These are phyloP conservation scores for Ericerus pela DNA, from an alignment of 1,140 invertebrate genomes.

Conservation along the genomic window DNA sequence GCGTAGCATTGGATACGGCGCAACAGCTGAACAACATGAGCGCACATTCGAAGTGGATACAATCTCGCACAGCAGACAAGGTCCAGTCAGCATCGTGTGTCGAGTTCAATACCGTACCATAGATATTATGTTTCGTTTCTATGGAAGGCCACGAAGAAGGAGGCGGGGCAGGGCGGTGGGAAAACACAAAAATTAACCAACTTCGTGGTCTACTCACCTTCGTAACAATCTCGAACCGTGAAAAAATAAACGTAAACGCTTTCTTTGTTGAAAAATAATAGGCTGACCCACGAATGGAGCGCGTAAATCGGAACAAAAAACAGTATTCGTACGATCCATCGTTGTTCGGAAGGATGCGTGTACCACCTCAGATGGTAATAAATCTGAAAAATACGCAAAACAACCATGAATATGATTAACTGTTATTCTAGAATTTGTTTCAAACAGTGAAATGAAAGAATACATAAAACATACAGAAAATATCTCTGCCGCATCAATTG, in stretches of 20 bases:
- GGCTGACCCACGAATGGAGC: constrained; percentile 93
- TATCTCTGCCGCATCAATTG: not conserved
- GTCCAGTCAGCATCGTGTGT: too few relatives aligned
- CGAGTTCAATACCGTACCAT: too few relatives aligned
- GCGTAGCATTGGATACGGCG: too few relatives aligned
- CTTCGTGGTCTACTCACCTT: constrained; percentile 46
- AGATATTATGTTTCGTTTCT: too few relatives aligned
- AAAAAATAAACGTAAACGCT: constrained; percentile 99
- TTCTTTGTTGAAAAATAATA: constrained; percentile 95
- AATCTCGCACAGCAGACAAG: too few relatives aligned
- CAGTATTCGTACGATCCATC: constrained; percentile 96
- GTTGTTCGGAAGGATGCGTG: constrained; percentile 89
- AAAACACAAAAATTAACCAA: not conserved
- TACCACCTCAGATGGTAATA: constrained; percentile 90
- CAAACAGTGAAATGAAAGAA: not conserved
- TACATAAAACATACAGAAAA: too few relatives aligned
- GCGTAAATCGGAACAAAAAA: constrained; percentile 99
- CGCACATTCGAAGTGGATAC: too few relatives aligned
- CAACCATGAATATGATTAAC: constrained; percentile 6
- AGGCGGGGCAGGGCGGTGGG: not conserved
- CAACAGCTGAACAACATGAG: too few relatives aligned
- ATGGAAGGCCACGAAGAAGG: not conserved
- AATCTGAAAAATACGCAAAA: constrained; percentile 57
- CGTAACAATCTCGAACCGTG: constrained; percentile 96
- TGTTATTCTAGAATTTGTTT: not conserved